Base-by-base conservation (phyloP, 1,140 invertebrate genomes). In the Zaprionus ornatus region DNA sequence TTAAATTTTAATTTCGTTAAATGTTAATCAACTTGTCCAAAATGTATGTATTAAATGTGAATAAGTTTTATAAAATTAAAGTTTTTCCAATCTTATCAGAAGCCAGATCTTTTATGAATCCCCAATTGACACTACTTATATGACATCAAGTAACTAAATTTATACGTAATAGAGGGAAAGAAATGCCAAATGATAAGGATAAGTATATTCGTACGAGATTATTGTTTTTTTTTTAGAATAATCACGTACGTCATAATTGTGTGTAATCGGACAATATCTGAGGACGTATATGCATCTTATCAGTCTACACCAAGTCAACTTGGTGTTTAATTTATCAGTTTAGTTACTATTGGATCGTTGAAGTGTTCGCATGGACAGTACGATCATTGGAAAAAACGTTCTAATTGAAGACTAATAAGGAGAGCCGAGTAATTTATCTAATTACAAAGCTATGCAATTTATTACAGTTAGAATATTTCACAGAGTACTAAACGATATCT, bases 321-420 rank as follows among this genome's bases (percentile, higher is more conserved):
- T 65, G 35, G 21, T 55, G 52, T 42, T 65, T 65, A 64, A 65
- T 32, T 65, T 65, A 65, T 65, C 62, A 65, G 32, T 65, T 65
- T 65, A 65, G 62, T 65, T 65, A 12, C 32, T 55, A 40, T 40
- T 65, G 50, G 35, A n/a, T 55, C 32, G 62, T 65, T 55, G 32
- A 65, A 55, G 62, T 65, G 62, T 55, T 54, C 54, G 50, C 29
- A 27, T 32, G 19, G 13, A 55, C 25, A 25, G 6, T 55, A 29
- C 13, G 15, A 13, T 50, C 19, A 50, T 45, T 45, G 19, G 4
- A 3, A 50, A 50, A 50, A 12, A 12, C 13, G 7, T 45, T 45
- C n/a, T 3, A 3, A 45, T 19, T n/a, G 17, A 45, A 17, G n/a
- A 9, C n/a, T 9, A 45, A 45, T 10, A 45, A 45, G 45, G 19